These are phyloP conservation scores for Zeuzera pyrina DNA, from an alignment of 2,888 invertebrate genomes.

Conservation along the genomic window DNA sequence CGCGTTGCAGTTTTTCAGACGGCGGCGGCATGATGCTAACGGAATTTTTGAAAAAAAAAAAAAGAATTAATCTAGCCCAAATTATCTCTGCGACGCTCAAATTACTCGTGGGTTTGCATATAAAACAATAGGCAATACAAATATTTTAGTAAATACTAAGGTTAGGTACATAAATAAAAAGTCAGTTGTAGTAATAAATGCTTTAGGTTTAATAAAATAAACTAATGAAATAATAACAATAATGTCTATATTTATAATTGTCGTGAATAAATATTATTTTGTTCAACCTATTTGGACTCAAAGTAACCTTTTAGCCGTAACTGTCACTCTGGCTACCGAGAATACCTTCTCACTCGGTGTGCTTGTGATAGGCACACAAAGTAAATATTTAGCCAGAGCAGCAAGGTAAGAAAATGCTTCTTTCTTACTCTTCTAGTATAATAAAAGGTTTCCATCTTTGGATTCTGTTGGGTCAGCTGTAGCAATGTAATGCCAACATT, in stretches of 20 bases:
- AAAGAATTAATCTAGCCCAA: neutral
- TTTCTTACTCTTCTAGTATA: conserved; percentile 7
- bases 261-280: too few relatives aligned
- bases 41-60: neutral
- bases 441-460: conserved; percentile 8
- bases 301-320: too few relatives aligned
- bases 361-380: too few relatives aligned
- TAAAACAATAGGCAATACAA: too few relatives aligned
- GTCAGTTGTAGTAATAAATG: too few relatives aligned
- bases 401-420: neutral
- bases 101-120: conserved; percentile 12
- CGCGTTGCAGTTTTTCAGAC: neutral
- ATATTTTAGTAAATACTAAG: too few relatives aligned
- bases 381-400: conserved; percentile 6
- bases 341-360: too few relatives aligned
- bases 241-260: too few relatives aligned
- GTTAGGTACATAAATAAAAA: too few relatives aligned
- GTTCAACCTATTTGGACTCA: too few relatives aligned
- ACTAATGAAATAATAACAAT: conserved; percentile 3
- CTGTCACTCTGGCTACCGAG: too few relatives aligned
- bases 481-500: conserved; percentile 9
- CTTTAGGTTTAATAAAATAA: conserved; percentile 5
- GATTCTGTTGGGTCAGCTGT: conserved; percentile 8
- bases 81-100: neutral
- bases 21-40: neutral